phyloP scores from a whole-genome alignment of 2,113 vertebrate genomes.

The Ochotona curzoniae region DNA sequence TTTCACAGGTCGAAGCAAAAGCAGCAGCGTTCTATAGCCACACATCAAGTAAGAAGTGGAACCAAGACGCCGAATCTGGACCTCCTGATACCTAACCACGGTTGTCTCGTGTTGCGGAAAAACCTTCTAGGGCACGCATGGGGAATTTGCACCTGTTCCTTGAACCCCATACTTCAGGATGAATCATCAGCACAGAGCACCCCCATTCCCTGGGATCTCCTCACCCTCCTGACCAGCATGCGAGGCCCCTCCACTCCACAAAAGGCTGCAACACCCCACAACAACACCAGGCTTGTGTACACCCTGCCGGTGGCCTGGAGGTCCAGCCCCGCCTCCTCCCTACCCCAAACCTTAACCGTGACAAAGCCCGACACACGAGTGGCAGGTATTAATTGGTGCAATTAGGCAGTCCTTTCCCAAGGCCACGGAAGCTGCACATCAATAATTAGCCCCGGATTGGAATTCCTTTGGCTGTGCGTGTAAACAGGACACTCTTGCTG shows the following conservation, averaged over 20 bases:
- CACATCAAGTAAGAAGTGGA: background rate
- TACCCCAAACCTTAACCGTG: accelerated
- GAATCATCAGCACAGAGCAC: no score
- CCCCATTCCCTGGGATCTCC: no score
- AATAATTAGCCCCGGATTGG: conserved; percentile 65
- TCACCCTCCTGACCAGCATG: no score
- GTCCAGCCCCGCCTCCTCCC: background rate
- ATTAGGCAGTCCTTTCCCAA: conserved; percentile 67
- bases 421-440: conserved; percentile 54
- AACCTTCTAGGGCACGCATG: background rate
- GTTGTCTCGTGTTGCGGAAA: background rate
- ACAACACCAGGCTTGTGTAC: no score
- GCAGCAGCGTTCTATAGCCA: background rate
- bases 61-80: background rate
- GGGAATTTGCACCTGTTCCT: no score
- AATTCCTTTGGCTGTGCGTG: conserved; percentile 56
- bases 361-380: background rate
- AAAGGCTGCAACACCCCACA: no score
- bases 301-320: no score
- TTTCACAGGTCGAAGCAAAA: background rate
- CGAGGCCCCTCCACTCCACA: no score
- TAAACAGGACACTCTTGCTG: conserved; percentile 62
- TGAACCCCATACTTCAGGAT: no score
- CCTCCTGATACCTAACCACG: background rate
- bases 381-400: conserved; percentile 75